Conservation (phyloP, 1,140 invertebrate genomes). For the Onthophagus taurus region DNA sequence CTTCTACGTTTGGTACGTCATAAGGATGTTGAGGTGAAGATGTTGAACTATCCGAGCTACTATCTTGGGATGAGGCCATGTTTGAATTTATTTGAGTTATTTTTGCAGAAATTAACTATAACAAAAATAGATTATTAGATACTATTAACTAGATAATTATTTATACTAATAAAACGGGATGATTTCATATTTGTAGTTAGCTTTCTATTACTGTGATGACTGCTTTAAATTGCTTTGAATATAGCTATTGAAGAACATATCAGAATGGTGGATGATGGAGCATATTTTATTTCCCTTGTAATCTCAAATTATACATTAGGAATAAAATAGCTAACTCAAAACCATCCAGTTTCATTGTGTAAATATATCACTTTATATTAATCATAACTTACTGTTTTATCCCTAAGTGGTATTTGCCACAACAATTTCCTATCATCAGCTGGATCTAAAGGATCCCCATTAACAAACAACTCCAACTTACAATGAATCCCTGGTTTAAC, state of each 20-base stretch:
- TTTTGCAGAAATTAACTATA: slow-evolving; percentile 76
- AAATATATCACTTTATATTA: no score
- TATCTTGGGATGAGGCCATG: slow-evolving; percentile 72
- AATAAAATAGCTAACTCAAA: no score
- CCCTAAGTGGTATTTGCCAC: slow-evolving; percentile 75
- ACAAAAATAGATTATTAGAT: slow-evolving; percentile 5
- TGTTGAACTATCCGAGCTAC: slow-evolving; percentile 54
- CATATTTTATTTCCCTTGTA: no score
- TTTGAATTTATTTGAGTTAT: slow-evolving; percentile 69
- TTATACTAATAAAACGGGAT: no score
- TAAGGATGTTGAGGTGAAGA: slow-evolving; percentile 77
- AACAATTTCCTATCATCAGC: slow-evolving; percentile 82
- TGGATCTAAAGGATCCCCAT: slow-evolving; percentile 80
- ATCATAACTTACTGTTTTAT: slow-evolving; percentile 71
- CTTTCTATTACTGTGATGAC: no score
- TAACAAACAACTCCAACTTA: slow-evolving; percentile 84
- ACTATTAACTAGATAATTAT: not conserved
- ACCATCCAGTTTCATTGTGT: no score
- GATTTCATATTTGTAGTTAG: no score
- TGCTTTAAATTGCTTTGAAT: no score
- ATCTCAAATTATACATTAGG: no score
- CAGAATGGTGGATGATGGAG: no score
- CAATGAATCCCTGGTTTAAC: slow-evolving; percentile 67
- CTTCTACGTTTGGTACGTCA: slow-evolving; percentile 67
- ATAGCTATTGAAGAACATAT: no score